These are phyloP conservation scores for Gymnoscopelus microlampas DNA, from an alignment of 2,797 vertebrate genomes.

Conservation along the genomic window DNA sequence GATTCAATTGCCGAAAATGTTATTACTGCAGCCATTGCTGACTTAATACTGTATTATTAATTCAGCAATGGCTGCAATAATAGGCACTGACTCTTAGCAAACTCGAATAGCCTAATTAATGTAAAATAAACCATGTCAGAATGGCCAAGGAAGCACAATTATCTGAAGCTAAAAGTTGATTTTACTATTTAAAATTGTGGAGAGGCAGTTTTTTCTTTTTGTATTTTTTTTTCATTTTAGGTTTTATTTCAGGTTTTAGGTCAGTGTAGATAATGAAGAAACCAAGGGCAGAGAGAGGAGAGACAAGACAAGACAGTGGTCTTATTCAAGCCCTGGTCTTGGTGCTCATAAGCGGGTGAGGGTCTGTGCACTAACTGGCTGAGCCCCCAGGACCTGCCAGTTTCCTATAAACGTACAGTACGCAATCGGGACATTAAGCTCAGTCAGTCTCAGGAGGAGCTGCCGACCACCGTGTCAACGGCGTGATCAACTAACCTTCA, in stretches of 20 bases:
- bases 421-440: neutral
- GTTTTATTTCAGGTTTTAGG: too few species aligned
- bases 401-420: conserved; percentile 6
- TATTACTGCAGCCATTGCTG: too few species aligned
- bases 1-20: too few species aligned
- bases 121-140: conserved; percentile 26
- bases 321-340: too few species aligned
- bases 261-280: too few species aligned
- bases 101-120: conserved; percentile 31
- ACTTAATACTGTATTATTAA: neutral
- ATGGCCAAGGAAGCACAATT: conserved; percentile 45
- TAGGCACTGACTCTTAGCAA: conserved; percentile 20
- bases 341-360: too few species aligned
- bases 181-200: conserved; percentile 55
- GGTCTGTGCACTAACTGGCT: too few species aligned
- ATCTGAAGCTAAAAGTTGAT: conserved; percentile 42
- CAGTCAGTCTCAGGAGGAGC: conserved; percentile 4
- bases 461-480: conserved; percentile 11
- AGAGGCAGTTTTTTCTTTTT: neutral
- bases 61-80: conserved; percentile 27
- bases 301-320: too few species aligned
- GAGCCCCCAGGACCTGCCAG: too few species aligned
- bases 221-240: too few species aligned
- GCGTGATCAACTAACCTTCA: conserved; percentile 46
- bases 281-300: too few species aligned